Conservation (phyloP, 2,797 vertebrate species). For the Melanotaenia maccullochi region DNA sequence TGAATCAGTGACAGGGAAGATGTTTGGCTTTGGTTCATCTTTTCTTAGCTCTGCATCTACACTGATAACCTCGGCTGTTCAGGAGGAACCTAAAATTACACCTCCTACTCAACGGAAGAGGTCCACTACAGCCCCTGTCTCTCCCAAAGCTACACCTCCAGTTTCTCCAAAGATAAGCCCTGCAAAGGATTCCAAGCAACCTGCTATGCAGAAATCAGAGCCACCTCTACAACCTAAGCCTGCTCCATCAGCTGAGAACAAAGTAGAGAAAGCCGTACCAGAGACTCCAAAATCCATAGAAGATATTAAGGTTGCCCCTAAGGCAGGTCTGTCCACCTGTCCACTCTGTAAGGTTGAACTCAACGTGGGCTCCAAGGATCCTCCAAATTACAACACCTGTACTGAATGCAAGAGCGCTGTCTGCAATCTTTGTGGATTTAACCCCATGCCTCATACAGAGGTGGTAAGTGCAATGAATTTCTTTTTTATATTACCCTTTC, state of each 20-base stretch:
- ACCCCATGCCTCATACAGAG: constrained; percentile 88
- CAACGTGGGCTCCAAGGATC: constrained; percentile 85
- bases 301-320: constrained; percentile 49
- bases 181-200: constrained; percentile 79
- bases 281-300: constrained; percentile 59
- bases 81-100: constrained; percentile 78
- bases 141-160: constrained; percentile 76
- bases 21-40: constrained; percentile 94
- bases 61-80: constrained; percentile 89
- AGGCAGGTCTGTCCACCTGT: constrained; percentile 75
- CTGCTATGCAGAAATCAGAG: constrained; percentile 51
- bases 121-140: constrained; percentile 64
- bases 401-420: constrained; percentile 92
- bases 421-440: constrained; percentile 98
- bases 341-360: constrained; percentile 92
- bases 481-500: not conserved
- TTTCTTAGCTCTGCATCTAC: constrained; percentile 93
- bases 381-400: constrained; percentile 91
- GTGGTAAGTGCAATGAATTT: constrained; percentile 79
- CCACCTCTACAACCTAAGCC: constrained; percentile 63
- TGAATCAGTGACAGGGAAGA: constrained; percentile 90
- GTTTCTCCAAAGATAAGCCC: constrained; percentile 76
- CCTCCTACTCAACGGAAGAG: constrained; percentile 82
- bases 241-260: constrained; percentile 52
- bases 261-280: constrained; percentile 44